These are phyloP conservation scores for Sipha maydis DNA, from an alignment of 2,888 invertebrate species.

Conservation along the genomic window DNA sequence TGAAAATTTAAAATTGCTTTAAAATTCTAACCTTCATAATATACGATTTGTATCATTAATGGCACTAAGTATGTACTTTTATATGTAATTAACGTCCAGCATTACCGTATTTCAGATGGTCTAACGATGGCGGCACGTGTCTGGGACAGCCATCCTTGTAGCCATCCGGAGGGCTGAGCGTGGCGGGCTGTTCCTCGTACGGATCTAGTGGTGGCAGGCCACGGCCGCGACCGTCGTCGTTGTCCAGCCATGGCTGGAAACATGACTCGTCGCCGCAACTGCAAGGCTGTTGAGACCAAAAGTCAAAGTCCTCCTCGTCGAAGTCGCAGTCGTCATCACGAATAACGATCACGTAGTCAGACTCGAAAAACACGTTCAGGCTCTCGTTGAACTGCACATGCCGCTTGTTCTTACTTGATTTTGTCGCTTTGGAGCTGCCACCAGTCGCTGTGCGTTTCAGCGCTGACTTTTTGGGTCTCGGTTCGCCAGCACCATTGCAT, in stretches of 20 bases:
- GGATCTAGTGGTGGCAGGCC: conserved; percentile 71
- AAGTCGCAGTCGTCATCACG: conserved; percentile 88
- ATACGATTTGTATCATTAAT: too few relatives aligned
- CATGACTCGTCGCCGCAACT: conserved; percentile 74
- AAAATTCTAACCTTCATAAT: too few relatives aligned
- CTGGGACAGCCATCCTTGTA: conserved; percentile 76
- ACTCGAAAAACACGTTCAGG: conserved; percentile 90
- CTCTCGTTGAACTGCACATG: conserved; percentile 89
- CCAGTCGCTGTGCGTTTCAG: conserved; percentile 64
- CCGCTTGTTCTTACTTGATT: conserved; percentile 73
- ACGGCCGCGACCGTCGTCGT: conserved; percentile 65
- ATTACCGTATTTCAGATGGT: conserved; percentile 46
- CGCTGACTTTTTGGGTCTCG: conserved; percentile 64
- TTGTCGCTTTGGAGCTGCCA: conserved; percentile 63
- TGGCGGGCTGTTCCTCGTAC: conserved; percentile 79
- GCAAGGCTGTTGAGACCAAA: conserved; percentile 73
- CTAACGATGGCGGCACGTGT: conserved; percentile 39
- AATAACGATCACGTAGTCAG: conserved; percentile 90
- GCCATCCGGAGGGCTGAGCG: conserved; percentile 89
- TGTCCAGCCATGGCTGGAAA: conserved; percentile 68
- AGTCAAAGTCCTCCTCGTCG: conserved; percentile 73
- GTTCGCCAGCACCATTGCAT: conserved; percentile 61
- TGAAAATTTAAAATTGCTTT: too few relatives aligned
- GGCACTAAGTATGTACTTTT: too few relatives aligned
- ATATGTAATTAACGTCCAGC: not conserved